phyloP scores from a whole-genome alignment of 2,797 vertebrate genomes.

The Petrocephalus schoutedeni region DNA sequence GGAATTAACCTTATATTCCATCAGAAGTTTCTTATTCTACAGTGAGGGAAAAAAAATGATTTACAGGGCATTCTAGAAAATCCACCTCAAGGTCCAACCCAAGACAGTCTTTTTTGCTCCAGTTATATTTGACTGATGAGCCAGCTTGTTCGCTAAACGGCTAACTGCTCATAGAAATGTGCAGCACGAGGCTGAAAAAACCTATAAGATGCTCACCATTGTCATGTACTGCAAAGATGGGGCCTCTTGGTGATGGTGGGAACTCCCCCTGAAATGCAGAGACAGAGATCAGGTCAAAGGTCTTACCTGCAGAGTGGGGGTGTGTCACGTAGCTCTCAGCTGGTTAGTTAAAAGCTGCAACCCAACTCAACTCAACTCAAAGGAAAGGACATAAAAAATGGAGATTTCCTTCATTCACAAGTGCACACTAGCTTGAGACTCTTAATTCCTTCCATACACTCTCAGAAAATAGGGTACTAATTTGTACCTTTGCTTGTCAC shows the following conservation, averaged over 20 bases:
- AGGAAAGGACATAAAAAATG: neutral
- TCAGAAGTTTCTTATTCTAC: neutral
- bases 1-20: neutral
- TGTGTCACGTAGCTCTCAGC: neutral
- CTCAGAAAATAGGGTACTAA: no score
- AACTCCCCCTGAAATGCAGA: slow-evolving; percentile 2
- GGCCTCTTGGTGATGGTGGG: neutral
- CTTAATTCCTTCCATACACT: neutral
- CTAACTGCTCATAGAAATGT: neutral
- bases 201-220: slow-evolving; percentile 14
- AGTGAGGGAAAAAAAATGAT: neutral
- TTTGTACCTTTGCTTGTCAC: no score
- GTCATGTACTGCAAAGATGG: neutral
- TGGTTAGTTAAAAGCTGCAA: neutral
- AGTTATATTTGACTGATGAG: neutral
- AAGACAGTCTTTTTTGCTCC: neutral
- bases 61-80: neutral
- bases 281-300: neutral
- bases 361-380: neutral
- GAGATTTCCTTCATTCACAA: neutral
- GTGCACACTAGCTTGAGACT: neutral
- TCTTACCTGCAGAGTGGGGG: neutral
- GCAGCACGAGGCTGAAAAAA: neutral
- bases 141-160: neutral
- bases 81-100: neutral